These are phyloP conservation scores for Hyposoter dolosus DNA, from an alignment of 2,888 invertebrate species.

Conservation along the genomic window DNA sequence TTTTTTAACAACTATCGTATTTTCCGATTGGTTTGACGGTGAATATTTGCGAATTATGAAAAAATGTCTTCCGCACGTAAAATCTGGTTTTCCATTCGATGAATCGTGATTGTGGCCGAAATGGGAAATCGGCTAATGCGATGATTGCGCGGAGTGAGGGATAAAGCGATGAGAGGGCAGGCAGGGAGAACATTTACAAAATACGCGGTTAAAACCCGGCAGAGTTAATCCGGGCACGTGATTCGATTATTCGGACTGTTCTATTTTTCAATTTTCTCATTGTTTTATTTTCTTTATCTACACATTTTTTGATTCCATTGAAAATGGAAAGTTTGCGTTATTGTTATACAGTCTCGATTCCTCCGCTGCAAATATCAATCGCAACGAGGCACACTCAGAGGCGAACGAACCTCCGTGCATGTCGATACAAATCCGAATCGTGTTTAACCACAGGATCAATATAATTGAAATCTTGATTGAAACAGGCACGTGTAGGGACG, in stretches of 20 bases:
- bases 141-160: constrained; percentile 30
- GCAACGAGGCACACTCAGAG: too few relatives aligned
- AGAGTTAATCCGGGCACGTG: constrained; percentile 67
- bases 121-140: constrained; percentile 65
- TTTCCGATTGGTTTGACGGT: neutral
- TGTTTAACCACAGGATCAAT: constrained; percentile 69
- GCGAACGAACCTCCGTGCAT: neutral
- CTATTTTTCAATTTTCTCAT: constrained; percentile 15
- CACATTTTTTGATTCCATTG: constrained; percentile 34
- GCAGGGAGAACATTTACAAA: constrained; percentile 8
- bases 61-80: constrained; percentile 37
- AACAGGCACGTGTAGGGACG: constrained; percentile 37
- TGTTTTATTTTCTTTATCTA: neutral
- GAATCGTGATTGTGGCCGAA: constrained; percentile 66
- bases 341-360: constrained; percentile 43
- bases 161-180: neutral
- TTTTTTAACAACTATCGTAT: constrained; percentile 40
- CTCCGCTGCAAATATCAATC: neutral
- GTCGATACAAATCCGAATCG: constrained; percentile 33
- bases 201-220: constrained; percentile 53
- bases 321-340: constrained; percentile 44
- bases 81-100: constrained; percentile 67
- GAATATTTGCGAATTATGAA: constrained; percentile 1
- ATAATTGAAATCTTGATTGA: constrained; percentile 70
- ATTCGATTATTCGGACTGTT: constrained; percentile 64